Evolutionary conservation across 2,888 invertebrate genomes (phyloP), one percentile per base, ranked within the genome.

Genomic region (Ametastegia equiseti): DNA sequence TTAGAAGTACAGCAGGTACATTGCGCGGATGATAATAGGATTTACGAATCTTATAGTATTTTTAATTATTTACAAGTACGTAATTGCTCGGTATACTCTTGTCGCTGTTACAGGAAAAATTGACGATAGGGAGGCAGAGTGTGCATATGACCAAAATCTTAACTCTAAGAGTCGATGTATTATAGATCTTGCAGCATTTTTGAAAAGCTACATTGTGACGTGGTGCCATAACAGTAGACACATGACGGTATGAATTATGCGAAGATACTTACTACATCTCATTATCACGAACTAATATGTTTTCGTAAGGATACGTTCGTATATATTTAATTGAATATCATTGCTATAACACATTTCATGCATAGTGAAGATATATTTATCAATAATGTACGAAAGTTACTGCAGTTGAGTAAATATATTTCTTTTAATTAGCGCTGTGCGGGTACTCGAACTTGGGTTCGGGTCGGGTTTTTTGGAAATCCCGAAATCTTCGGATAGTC

Each of bases 181-280:
- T 9, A 47, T 19, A 15, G 71, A 71, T 71, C 42, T 71, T 71
- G 47, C 71, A 71, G 47, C 47, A 71, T 71, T 47, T 47, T 71
- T 71, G 71, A 7, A 47, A 23, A 11, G 47, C 45, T 71, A 71
- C 9, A 42, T 42, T 47, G 27, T 47, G 47, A 71, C 30, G 30
- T 42, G 27, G 71, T 71, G 71, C 71, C 42, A 71, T 71, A 71
- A 47, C 45, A 19, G 27, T 50, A 54, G 9, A 54, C 19, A 50
- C 23, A 19, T 54, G 23, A 6, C 19, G 1, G 23, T 2, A 54
- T 54, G 11, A 23, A 54, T 23, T 23, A 1, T 54, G 19, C 23
- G 23, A 54, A 11, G 19, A 54, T 23, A 23, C 23, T 54, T 23
- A 19, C 23, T 54, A 54, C 54, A 54, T 54, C 3, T 23, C n/a